Conservation (phyloP, 2,797 vertebrate species). For the Petrocephalus sullivani region DNA sequence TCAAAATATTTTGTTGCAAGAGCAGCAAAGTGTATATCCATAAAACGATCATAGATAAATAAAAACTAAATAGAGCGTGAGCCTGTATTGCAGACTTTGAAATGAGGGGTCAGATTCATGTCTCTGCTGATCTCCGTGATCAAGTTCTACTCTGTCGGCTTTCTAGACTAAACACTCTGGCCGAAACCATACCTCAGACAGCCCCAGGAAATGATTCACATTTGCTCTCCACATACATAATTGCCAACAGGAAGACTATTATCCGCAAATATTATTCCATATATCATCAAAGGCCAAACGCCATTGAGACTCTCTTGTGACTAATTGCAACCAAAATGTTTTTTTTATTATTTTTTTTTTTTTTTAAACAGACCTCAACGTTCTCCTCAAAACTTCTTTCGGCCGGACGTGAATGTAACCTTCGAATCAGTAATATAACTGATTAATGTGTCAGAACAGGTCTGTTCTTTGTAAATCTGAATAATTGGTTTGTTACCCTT, state of each 20-base stretch:
- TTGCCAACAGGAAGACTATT: slow-evolving; percentile 46
- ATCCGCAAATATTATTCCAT: slow-evolving; percentile 24
- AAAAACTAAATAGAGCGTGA: neutral
- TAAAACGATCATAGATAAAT: neutral
- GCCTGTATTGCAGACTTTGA: neutral
- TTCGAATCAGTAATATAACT: slow-evolving; percentile 7
- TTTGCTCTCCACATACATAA: slow-evolving; percentile 45
- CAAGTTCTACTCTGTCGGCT: slow-evolving; percentile 32
- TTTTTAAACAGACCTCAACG: slow-evolving; percentile 3
- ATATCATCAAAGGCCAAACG: slow-evolving; percentile 35
- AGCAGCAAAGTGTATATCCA: neutral
- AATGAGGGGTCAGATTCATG: slow-evolving; percentile 8
- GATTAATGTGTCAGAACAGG: neutral
- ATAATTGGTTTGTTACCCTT: neutral
- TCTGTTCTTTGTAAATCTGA: neutral
- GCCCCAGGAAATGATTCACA: slow-evolving; percentile 56
- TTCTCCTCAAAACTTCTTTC: neutral
- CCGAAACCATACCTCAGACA: slow-evolving; percentile 48
- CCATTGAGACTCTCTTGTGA: slow-evolving; percentile 18
- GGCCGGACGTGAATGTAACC: neutral
- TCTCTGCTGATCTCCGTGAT: slow-evolving; percentile 51
- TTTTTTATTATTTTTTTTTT: neutral
- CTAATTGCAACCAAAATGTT: slow-evolving; percentile 17
- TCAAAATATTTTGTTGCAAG: neutral
- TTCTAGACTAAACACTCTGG: slow-evolving; percentile 57